phyloP scores from a whole-genome alignment of 2,797 vertebrate species.

The Acanthopagrus latus region DNA sequence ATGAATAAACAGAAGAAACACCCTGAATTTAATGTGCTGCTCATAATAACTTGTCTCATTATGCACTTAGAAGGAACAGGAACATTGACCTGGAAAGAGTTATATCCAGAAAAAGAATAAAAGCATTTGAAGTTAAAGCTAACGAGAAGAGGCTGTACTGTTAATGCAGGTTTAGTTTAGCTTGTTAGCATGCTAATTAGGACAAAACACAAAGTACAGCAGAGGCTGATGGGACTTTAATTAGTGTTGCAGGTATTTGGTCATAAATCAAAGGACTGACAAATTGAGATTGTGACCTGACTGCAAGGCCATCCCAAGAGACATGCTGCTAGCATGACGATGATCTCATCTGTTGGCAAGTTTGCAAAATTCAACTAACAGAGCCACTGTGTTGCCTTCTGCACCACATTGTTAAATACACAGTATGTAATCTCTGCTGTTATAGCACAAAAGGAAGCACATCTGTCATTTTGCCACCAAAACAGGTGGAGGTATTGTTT shows the following conservation, averaged over 20 bases:
- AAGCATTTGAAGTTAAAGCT: background rate
- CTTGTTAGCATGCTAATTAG: background rate
- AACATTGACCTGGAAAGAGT: background rate
- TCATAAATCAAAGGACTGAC: background rate
- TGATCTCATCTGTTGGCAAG: too few relatives aligned
- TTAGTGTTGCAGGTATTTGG: background rate
- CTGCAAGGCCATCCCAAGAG: background rate
- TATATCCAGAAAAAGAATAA: background rate
- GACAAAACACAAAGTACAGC: background rate
- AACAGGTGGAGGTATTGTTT: too few relatives aligned
- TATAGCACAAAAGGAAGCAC: too few relatives aligned
- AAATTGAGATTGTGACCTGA: background rate
- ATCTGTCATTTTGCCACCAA: too few relatives aligned
- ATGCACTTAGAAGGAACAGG: background rate
- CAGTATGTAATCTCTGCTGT: too few relatives aligned
- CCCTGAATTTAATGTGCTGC: background rate
- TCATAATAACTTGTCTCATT: background rate
- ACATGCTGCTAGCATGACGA: background rate
- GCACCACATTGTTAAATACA: too few relatives aligned
- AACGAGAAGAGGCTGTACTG: background rate
- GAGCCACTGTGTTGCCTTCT: too few relatives aligned
- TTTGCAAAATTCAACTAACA: too few relatives aligned
- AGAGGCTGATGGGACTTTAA: background rate
- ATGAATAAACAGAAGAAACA: background rate
- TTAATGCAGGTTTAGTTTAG: background rate